These are phyloP conservation scores for Polyergus mexicanus DNA, from an alignment of 1,140 invertebrate genomes.

Conservation along the genomic window DNA sequence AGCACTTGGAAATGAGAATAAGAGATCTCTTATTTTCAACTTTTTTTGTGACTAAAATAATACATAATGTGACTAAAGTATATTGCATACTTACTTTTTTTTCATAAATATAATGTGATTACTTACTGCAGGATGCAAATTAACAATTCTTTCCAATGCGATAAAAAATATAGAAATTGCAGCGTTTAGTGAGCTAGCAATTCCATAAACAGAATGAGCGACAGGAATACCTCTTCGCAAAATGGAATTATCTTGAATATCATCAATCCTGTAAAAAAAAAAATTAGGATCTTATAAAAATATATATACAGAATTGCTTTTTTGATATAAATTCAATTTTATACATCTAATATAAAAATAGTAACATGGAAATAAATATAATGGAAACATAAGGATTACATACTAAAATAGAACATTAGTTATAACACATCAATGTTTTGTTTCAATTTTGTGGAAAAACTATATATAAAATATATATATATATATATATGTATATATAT, in stretches of 20 bases:
- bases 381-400: too few relatives aligned
- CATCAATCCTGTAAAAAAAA: conserved; percentile 90
- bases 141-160: conserved; percentile 94
- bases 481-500: too few relatives aligned
- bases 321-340: neutral
- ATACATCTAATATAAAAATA: neutral
- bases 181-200: conserved; percentile 97
- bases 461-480: too few relatives aligned
- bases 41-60: too few relatives aligned
- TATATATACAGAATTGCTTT: neutral
- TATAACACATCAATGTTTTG: too few relatives aligned
- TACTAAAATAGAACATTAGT: too few relatives aligned
- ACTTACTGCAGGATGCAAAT: conserved; percentile 92
- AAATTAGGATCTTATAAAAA: neutral
- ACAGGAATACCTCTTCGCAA: conserved; percentile 97
- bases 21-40: too few relatives aligned
- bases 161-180: conserved; percentile 98
- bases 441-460: too few relatives aligned
- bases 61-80: too few relatives aligned
- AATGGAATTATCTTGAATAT: conserved; percentile 88
- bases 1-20: too few relatives aligned
- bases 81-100: too few relatives aligned
- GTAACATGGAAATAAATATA: too few relatives aligned
- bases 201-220: conserved; percentile 98
- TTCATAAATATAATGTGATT: neutral